Conservation (phyloP, 2,888 invertebrate genomes). For the Lysandra coridon region DNA sequence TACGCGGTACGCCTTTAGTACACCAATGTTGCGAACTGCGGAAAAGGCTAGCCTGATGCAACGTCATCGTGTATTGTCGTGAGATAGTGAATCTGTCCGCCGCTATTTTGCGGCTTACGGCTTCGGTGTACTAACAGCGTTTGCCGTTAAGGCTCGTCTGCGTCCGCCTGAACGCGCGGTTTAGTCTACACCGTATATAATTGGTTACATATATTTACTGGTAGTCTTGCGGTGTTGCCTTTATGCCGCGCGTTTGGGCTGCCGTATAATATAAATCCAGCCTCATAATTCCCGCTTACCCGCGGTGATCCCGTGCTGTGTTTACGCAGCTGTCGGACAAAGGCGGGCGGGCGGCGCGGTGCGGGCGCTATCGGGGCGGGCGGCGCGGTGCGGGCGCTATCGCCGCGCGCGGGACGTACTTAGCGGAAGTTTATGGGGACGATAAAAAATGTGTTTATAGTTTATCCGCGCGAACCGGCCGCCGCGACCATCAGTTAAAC, state of each 20-base stretch:
- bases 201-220: no score
- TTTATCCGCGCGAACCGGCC: background rate
- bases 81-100: no score
- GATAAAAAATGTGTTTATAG: slow-evolving; percentile 10
- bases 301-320: background rate
- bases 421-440: background rate
- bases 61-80: no score
- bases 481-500: background rate
- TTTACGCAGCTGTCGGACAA: background rate
- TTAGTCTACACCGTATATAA: no score
- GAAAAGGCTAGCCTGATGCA: no score
- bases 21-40: no score
- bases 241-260: no score
- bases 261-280: no score
- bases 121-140: background rate
- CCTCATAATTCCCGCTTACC: background rate
- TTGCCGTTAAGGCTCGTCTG: no score
- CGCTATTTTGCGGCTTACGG: background rate
- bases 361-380: background rate
- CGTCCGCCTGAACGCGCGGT: no score
- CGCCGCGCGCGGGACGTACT: background rate
- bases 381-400: background rate
- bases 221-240: no score
- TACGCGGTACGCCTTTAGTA: no score
- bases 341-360: background rate